Conservation (phyloP, 2,797 vertebrate genomes). For the Mustela erminea region DNA sequence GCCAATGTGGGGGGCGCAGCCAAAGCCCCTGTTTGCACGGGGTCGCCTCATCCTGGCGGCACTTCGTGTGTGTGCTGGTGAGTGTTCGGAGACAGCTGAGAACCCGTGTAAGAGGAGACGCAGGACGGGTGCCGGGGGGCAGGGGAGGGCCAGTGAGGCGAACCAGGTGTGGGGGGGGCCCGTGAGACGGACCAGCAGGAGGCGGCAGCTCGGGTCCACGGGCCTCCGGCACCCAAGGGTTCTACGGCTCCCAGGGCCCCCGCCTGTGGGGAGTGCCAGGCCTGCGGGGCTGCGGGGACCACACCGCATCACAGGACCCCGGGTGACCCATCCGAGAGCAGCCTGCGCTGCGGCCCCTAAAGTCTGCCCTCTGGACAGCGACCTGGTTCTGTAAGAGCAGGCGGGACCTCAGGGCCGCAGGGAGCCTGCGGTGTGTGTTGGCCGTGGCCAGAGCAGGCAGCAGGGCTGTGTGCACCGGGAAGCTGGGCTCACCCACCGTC, state of each 20-base stretch:
- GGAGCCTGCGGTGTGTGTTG: neutral
- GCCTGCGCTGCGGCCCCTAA: neutral
- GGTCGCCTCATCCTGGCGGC: neutral
- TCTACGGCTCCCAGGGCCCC: neutral
- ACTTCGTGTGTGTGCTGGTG: no score
- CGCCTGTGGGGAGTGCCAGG: fast-evolving
- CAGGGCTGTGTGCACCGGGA: fast-evolving
- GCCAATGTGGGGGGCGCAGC: no score
- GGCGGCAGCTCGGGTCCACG: fast-evolving
- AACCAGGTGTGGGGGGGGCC: neutral
- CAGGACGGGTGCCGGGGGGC: no score
- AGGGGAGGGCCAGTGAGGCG: neutral
- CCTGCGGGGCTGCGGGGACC: fast-evolving
- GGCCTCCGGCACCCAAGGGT: neutral
- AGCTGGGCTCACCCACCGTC: neutral
- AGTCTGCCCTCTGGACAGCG: no score
- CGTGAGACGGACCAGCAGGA: neutral
- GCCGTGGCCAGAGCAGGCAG: fast-evolving
- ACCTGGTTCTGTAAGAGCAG: neutral
- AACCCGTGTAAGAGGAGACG: no score
- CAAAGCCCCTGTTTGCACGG: no score
- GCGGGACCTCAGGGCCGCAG: neutral
- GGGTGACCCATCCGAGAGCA: fast-evolving
- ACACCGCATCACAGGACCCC: neutral
- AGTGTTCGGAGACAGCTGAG: neutral